phyloP scores from a whole-genome alignment of 2,888 invertebrate species.

The Ctena decussata region DNA sequence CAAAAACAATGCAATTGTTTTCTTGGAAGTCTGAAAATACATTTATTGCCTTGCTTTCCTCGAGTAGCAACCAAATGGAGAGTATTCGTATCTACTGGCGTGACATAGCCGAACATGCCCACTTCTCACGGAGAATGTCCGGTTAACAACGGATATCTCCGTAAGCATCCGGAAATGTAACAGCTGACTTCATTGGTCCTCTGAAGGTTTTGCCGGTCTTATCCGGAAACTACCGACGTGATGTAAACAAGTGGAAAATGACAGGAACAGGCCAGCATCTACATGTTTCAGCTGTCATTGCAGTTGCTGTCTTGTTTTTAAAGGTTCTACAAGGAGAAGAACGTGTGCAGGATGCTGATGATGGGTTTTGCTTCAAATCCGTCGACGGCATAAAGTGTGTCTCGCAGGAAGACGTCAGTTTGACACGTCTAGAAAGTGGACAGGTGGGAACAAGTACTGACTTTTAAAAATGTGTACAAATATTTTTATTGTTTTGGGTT shows the following conservation, averaged over 20 bases:
- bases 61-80: too few relatives aligned
- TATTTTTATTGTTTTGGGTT: too few relatives aligned
- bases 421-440: slow-evolving; percentile 45
- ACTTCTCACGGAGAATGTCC: not conserved
- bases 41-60: too few relatives aligned
- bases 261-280: not conserved
- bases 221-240: not conserved
- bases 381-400: slow-evolving; percentile 43
- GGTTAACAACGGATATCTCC: not conserved
- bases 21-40: too few relatives aligned
- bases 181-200: not conserved
- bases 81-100: too few relatives aligned
- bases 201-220: not conserved
- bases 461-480: not conserved
- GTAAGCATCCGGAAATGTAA: not conserved
- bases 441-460: slow-evolving; percentile 28
- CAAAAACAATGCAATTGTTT: too few relatives aligned
- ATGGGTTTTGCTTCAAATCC: slow-evolving; percentile 36
- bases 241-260: not conserved
- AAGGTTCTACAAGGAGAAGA: too few relatives aligned
- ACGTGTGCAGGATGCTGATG: not conserved
- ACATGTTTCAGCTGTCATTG: too few relatives aligned
- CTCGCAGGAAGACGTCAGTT: slow-evolving; percentile 27
- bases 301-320: too few relatives aligned
- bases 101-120: too few relatives aligned